Conservation (phyloP, 2,113 vertebrate species). For the Zosterops borbonicus region DNA sequence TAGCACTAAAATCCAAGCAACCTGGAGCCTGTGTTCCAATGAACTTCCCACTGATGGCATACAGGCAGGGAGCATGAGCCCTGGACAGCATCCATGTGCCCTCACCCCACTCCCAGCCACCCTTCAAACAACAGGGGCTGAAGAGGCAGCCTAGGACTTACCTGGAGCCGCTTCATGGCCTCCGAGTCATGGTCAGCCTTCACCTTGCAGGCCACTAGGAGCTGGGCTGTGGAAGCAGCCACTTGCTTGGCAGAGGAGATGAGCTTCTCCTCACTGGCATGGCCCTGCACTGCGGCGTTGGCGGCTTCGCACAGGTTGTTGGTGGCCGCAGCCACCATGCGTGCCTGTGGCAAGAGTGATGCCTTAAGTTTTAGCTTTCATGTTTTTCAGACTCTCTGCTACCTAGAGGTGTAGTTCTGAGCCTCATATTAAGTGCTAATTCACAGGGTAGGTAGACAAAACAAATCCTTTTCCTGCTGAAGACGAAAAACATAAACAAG, state of each 20-base stretch:
- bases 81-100: rapidly evolving
- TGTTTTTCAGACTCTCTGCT: background rate
- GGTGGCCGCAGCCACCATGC: constrained; percentile 96
- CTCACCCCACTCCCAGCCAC: background rate
- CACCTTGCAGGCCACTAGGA: constrained; percentile 98
- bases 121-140: background rate
- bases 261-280: constrained; percentile 98
- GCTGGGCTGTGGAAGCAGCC: constrained; percentile 96
- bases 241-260: constrained; percentile 98
- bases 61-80: background rate
- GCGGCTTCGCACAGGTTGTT: constrained; percentile 96
- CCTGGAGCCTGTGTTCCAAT: background rate
- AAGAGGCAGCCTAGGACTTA: constrained; percentile 26
- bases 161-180: constrained; percentile 98
- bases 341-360: constrained; percentile 77
- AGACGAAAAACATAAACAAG: background rate
- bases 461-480: background rate
- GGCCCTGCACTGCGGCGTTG: constrained; percentile 95
- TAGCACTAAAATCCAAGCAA: background rate
- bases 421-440: background rate
- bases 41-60: background rate
- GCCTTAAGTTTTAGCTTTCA: background rate
- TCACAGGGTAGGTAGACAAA: background rate
- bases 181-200: constrained; percentile 98
- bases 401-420: background rate